Conservation (phyloP, 2,113 vertebrate species). For the Guaruba guarouba region DNA sequence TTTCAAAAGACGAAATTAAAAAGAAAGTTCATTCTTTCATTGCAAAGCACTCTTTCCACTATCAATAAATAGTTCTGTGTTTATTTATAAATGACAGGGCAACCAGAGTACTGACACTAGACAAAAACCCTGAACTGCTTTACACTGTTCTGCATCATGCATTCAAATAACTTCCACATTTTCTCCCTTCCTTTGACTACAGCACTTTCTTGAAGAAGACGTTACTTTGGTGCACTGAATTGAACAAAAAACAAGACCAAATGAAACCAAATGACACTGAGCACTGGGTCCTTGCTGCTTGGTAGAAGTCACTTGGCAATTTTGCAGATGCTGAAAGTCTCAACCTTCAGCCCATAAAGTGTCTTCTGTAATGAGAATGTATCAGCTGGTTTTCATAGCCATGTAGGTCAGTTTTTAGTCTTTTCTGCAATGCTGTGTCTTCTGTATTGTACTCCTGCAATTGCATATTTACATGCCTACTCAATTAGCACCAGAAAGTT, state of each 20-base stretch:
- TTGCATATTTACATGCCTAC: neutral
- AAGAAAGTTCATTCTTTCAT: neutral
- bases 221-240: neutral
- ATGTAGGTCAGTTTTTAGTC: neutral
- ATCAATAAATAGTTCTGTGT: neutral
- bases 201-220: neutral
- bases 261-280: neutral
- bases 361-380: neutral
- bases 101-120: neutral
- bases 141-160: neutral
- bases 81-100: constrained; percentile 12
- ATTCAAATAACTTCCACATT: neutral
- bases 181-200: neutral
- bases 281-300: neutral
- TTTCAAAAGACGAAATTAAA: neutral
- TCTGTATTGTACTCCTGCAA: neutral
- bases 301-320: neutral
- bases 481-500: constrained; percentile 6
- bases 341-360: neutral
- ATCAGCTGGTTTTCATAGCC: neutral
- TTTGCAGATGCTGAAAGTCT: neutral
- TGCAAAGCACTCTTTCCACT: neutral
- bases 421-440: neutral
- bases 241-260: constrained; percentile 21
- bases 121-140: neutral